phyloP scores from a whole-genome alignment of 2,888 invertebrate genomes.

The Phyto melanocephala region DNA sequence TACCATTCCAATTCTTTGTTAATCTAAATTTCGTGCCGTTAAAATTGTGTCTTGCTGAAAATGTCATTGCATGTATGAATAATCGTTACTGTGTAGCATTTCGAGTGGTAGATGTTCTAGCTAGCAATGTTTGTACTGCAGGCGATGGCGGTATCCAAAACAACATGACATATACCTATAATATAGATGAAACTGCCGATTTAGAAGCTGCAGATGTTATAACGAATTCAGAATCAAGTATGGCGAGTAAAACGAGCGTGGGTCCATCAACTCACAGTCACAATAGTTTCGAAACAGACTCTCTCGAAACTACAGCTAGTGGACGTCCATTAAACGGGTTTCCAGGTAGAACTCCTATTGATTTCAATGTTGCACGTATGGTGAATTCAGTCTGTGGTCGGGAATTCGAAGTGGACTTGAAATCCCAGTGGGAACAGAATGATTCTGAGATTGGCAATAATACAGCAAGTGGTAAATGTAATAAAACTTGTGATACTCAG shows the following conservation, averaged over 20 bases:
- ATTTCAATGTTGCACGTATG: constrained; percentile 77
- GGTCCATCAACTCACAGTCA: constrained; percentile 73
- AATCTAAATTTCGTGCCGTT: constrained; percentile 83
- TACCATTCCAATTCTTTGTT: constrained; percentile 83
- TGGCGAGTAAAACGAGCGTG: constrained; percentile 73
- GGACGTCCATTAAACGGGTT: constrained; percentile 68
- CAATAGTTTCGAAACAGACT: constrained; percentile 77
- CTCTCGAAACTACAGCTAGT: constrained; percentile 75
- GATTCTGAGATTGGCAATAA: constrained; percentile 36
- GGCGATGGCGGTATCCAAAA: constrained; percentile 44
- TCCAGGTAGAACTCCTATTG: constrained; percentile 74
- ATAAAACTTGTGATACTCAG: constrained; percentile 71
- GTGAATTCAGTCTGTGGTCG: constrained; percentile 76
- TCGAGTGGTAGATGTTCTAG: constrained; percentile 79
- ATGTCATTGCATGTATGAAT: constrained; percentile 84
- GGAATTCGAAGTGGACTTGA: constrained; percentile 76
- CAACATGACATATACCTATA: constrained; percentile 61
- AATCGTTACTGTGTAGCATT: constrained; percentile 83
- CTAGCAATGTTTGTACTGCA: constrained; percentile 62
- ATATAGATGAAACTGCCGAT: constrained; percentile 48
- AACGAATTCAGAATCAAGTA: constrained; percentile 73
- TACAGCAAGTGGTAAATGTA: constrained; percentile 26
- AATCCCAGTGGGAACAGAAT: constrained; percentile 75
- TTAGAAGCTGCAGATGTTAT: constrained; percentile 69
- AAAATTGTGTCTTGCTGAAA: constrained; percentile 83